Base-by-base conservation (phyloP, 1,140 invertebrate species). In the Meloidogyne chitwoodi region DNA sequence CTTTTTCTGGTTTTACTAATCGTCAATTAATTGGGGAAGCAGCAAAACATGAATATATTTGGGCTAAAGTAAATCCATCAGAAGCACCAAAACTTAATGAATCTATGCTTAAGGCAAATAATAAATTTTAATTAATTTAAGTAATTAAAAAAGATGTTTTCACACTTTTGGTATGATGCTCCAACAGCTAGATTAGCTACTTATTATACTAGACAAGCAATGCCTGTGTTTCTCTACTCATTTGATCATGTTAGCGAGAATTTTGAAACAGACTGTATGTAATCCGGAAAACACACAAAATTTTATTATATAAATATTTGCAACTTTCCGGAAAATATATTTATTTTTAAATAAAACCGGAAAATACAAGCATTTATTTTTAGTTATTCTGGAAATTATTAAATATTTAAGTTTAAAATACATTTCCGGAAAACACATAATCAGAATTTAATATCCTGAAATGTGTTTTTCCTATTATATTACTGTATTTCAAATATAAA, bases 221-320 rank as follows among this genome's bases (percentile, higher is more conserved):
- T 80, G 22, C 84, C 85, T 38, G 85, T 86, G n/a, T 86, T 77
- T 79, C 74, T 86, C 16, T 86, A 86, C 66, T 87, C 86, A 27
- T 86, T 86, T 72, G 85, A 86, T 65, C 86, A 86, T 73, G 78
- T 86, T 64, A 84, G 82, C 72, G 85, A 86, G 73, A 86, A 86
- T 74, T 86, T 86, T 76, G 84, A 87, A 69, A 84, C 80, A 69
- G 79, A 86, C 74, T 75, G 83, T 84, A 79, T 29, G 78, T 66
- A 6, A 19, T 31, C 11, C n/a, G 26, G 6, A 69, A 24, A 64
- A 19, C 75, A 19, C 19, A 1, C n/a, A n/a, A 6, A 66, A 48
- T 76, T 24, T 27, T 2, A 3, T 29, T 16, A 11, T 44, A 48
- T 68, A 80, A 24, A 26, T 48, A 68, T n/a, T n/a, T n/a, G n/a